Evolutionary conservation across 2,888 invertebrate genomes (phyloP).

Genomic region (Cheilosia urbana): DNA sequence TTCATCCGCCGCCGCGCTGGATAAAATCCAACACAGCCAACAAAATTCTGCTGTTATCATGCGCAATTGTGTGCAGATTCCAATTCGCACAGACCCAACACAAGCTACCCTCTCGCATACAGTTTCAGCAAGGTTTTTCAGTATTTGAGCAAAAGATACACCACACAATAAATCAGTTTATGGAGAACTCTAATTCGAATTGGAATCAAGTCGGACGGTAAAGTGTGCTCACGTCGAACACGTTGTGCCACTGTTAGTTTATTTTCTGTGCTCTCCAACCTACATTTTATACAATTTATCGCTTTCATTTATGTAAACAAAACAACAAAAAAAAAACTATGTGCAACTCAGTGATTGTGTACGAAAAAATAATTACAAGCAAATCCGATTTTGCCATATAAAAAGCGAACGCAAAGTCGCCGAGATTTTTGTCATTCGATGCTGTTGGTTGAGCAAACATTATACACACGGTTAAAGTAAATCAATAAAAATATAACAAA

Average conservation of each 20-base stretch:
- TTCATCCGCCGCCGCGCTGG: slow-evolving; percentile 28
- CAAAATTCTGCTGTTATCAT: slow-evolving; percentile 46
- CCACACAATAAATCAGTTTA: slow-evolving; percentile 74
- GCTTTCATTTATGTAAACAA: slow-evolving; percentile 53
- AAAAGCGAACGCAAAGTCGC: slow-evolving; percentile 51
- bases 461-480: slow-evolving; percentile 63
- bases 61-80: slow-evolving; percentile 62
- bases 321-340: neutral
- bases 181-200: slow-evolving; percentile 75
- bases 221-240: slow-evolving; percentile 63
- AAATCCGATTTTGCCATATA: slow-evolving; percentile 47
- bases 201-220: slow-evolving; percentile 70
- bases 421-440: slow-evolving; percentile 69
- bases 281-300: slow-evolving; percentile 19
- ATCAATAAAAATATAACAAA: slow-evolving; percentile 75
- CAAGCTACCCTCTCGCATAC: slow-evolving; percentile 10
- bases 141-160: slow-evolving; percentile 73
- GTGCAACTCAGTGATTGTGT: slow-evolving; percentile 3
- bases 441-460: slow-evolving; percentile 69
- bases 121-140: slow-evolving; percentile 45
- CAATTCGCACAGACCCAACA: slow-evolving; percentile 38
- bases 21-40: slow-evolving; percentile 21
- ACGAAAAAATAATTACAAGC: slow-evolving; percentile 12
- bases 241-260: slow-evolving; percentile 51
- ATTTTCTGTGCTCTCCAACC: slow-evolving; percentile 44